Conservation (phyloP, 53 echinoderm and acorn worm genomes). For the Pentamera pediparva region DNA sequence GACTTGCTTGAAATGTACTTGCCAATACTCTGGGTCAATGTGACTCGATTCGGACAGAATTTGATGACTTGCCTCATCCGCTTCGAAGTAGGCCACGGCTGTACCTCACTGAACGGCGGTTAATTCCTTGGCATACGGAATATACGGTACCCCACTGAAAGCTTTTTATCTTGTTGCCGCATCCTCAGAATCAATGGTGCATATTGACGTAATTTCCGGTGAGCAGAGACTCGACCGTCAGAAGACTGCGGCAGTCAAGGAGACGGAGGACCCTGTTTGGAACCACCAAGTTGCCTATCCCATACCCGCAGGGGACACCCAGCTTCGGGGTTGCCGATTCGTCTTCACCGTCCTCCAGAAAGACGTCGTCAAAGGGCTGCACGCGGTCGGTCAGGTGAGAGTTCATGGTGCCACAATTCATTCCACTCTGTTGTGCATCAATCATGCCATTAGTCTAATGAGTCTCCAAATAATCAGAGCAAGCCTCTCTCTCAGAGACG, state of each 20-base stretch:
- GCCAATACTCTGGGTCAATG: too few relatives aligned
- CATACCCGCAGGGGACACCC: constrained; percentile 45
- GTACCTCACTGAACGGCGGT: too few relatives aligned
- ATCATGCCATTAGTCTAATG: too few relatives aligned
- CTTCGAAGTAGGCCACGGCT: too few relatives aligned
- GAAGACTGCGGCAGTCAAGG: constrained; percentile 51
- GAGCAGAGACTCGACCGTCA: constrained; percentile 55
- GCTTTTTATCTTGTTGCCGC: neutral
- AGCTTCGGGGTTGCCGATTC: constrained; percentile 51
- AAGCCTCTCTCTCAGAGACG: too few relatives aligned
- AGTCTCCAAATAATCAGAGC: too few relatives aligned
- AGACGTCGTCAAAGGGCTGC: constrained; percentile 73
- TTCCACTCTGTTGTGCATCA: too few relatives aligned
- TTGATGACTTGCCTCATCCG: too few relatives aligned
- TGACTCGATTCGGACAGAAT: too few relatives aligned
- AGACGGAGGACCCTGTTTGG: constrained; percentile 61
- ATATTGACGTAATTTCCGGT: constrained; percentile 59
- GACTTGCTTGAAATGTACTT: too few relatives aligned
- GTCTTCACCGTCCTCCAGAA: constrained; percentile 53
- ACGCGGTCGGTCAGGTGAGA: constrained; percentile 57
- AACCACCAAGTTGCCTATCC: constrained; percentile 68
- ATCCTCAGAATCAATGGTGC: constrained; percentile 51
- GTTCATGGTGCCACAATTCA: neutral
- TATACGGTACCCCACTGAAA: too few relatives aligned
- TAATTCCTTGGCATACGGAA: too few relatives aligned